Evolutionary conservation across 1,140 invertebrate genomes (phyloP), one percentile per base, ranked within the genome.

Genomic region (Halyomorpha halys): DNA sequence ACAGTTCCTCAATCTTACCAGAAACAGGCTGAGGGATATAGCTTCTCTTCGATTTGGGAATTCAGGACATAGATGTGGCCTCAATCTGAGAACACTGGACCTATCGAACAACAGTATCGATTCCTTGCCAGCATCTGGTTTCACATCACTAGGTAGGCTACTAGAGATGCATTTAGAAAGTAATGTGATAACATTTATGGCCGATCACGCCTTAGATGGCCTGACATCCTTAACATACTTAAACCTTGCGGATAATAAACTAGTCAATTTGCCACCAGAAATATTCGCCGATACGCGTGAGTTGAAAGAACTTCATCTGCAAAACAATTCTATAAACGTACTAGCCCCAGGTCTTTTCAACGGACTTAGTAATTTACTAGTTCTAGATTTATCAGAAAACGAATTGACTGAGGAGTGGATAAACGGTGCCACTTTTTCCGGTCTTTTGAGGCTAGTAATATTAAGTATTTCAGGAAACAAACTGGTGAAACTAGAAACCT

Each of bases 251-350:
- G 84, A 88, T 70, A 95, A 95, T 76, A 83, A 85, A 65, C 77
- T 94, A 64, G 83, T 83, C 49, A 89, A 86, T 70, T 76, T 93
- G 68, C 90, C 89, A 30, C 89, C 87, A 13, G 88, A 89, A 74
- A 77, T 93, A 61, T 92, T 92, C 71, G 80, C 82, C 59, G 88
- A 91, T 70, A 83, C 86, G 14, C 81, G 85, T 68, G 86, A 89
- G 67, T 76, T 93, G 34, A 84, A 87, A 72, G 87, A 92, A 77
- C 83, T 93, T 68, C 86, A 90, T 74, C 73, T 93, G 30, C 83
- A 86, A 69, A 91, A 91, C 71, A 93, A 94, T 74, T 87, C 86
- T n/a, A 84, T 94, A 25, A 87, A 86, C 70, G 88, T 92, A 0
- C 71, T 93, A 5, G 89, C 90, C 21, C 89, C 90, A 0, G 90